Evolutionary conservation across 2,113 vertebrate species (phyloP).

Genomic region (Lota lota): DNA sequence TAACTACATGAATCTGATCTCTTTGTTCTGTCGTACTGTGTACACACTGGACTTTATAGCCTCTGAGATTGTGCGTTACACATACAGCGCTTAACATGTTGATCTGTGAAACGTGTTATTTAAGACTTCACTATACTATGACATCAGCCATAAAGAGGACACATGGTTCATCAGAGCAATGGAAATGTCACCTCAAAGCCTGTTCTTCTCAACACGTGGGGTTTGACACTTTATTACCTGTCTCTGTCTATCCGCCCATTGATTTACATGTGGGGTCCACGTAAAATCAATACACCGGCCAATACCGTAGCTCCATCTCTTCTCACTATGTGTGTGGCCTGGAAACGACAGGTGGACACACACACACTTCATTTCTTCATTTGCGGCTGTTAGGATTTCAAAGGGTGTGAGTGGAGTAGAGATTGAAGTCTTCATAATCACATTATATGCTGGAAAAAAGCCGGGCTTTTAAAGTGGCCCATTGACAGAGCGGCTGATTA

Average conservation of each 20-base stretch:
- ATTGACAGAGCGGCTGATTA: conserved; percentile 74
- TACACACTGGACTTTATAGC: no score
- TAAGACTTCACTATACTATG: no score
- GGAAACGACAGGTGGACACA: conserved; percentile 54
- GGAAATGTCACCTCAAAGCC: no score
- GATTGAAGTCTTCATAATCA: conserved; percentile 80
- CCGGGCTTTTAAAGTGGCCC: conserved; percentile 72
- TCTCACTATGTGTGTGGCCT: conserved; percentile 56
- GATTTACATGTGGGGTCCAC: conserved; percentile 60
- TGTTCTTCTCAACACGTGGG: not conserved
- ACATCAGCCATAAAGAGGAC: no score
- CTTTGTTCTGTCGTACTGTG: no score
- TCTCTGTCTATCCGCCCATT: conserved; percentile 50
- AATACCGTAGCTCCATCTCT: conserved; percentile 43
- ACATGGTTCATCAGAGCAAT: no score
- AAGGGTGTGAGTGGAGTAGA: conserved; percentile 59
- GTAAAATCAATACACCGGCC: conserved; percentile 64
- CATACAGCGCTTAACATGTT: no score
- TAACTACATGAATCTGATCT: no score
- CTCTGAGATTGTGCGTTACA: no score
- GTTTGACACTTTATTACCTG: conserved; percentile 35
- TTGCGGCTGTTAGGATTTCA: conserved; percentile 55
- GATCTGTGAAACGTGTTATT: no score
- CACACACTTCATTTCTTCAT: conserved; percentile 24
- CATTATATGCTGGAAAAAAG: conserved; percentile 70